Base-by-base conservation (phyloP, 2,113 vertebrate genomes). In the Pteropus alecto region DNA sequence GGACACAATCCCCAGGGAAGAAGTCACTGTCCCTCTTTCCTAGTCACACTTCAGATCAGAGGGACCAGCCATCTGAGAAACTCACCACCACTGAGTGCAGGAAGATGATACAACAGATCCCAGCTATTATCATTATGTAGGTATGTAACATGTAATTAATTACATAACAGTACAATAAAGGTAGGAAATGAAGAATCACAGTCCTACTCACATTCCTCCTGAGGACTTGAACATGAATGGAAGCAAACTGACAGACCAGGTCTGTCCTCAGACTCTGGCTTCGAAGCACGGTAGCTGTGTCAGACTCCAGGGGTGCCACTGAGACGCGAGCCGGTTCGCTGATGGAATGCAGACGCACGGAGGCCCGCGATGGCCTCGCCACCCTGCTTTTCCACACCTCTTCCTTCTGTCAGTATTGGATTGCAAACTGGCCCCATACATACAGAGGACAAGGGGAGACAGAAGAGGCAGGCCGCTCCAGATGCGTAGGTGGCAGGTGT, bases 381-480 rank as follows among this genome's bases (percentile, higher is more conserved):
- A 28, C 8, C 14, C 9, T 3, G 1, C 22, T 4, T 1, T 18
- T 46, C 6, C 3, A 22, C 10, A 22, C 22, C 48, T 48, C 33
- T 8, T 4, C 2, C 63, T 43, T 24, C 63, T 30, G 33, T 26
- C 63, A 16, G 11, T 26, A 5, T 6, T 24, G 9, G 8, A 28
- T 48, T 9, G n/a, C 63, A 51, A 24, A 24, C 5, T 22, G 1
- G 46, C 21, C 33, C 5, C 0, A 15, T n/a, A 22, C 3, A 0
- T 9, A 0, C 14, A 33, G 7, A 67, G 33, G 63, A 2, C 24
- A 70, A 38, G 19, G 19, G 67, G 9, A 38, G 35, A 21, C 8
- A 9, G n/a, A 15, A 70, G 35, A 12, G 67, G n/a, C 67, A 38
- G n/a, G 41, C 35, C 41, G 7, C 24, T 24, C 70, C 70, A 46